Percentiles rank a stretch among this genome's conserved stretches.
Conservation (phyloP, 2,888 invertebrate genomes). For the Morpho deidamia region DNA sequence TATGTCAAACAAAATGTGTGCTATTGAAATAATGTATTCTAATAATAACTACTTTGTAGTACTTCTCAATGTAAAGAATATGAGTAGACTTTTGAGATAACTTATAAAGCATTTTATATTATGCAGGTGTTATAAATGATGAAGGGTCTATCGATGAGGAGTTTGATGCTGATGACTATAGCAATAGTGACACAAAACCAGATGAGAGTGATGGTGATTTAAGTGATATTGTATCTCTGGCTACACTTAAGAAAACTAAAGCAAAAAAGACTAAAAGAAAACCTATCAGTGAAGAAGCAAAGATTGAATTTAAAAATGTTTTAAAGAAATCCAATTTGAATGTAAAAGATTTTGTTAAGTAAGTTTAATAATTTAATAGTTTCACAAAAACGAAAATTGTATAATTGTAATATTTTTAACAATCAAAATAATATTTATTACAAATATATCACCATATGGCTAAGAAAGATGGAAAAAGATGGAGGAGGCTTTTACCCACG, state of each 20-base stretch:
- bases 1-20: too few species aligned
- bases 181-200: constrained; percentile 28
- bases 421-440: too few species aligned
- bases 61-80: too few species aligned
- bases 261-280: constrained; percentile 42
- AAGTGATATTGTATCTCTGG: constrained; percentile 52
- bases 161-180: constrained; percentile 34
- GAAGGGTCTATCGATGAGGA: constrained; percentile 36
- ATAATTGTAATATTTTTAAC: too few species aligned
- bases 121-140: constrained; percentile 46
- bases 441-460: too few species aligned
- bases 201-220: constrained; percentile 38
- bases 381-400: too few species aligned
- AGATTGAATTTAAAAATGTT: constrained; percentile 45
- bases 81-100: too few species aligned
- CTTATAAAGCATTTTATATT: too few species aligned
- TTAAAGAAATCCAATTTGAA: constrained; percentile 49
- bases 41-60: too few species aligned
- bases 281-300: constrained; percentile 37
- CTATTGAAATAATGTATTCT: too few species aligned
- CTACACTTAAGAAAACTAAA: constrained; percentile 51
- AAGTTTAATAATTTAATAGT: constrained; percentile 14
- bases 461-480: too few species aligned
- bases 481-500: too few species aligned
- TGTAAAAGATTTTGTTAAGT: constrained; percentile 56